Percentiles rank a stretch among this genome's conserved stretches.
These are phyloP conservation scores for Anser cygnoides DNA, from an alignment of 2,113 vertebrate genomes.

Conservation along the genomic window DNA sequence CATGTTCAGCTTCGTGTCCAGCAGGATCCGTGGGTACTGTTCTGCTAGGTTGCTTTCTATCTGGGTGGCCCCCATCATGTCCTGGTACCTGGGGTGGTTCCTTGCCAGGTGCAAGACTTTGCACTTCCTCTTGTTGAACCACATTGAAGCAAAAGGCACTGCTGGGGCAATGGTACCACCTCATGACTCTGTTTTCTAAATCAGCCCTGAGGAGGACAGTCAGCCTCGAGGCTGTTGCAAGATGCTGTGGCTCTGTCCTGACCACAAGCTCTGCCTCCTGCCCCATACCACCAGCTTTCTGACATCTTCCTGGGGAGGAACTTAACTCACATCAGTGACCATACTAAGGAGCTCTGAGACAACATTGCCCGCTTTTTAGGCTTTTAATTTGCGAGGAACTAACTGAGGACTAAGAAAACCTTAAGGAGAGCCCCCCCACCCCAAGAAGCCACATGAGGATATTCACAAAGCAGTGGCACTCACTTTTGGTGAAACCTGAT, in stretches of 20 bases:
- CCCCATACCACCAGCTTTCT: neutral
- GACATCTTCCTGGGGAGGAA: neutral
- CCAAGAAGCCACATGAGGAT: neutral
- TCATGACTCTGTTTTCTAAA: neutral
- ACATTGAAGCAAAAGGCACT: neutral
- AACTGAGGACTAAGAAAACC: neutral
- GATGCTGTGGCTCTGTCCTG: neutral
- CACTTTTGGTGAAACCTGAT: neutral
- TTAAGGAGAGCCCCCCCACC: neutral
- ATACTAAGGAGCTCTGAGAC: rapidly evolving
- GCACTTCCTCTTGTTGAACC: neutral
- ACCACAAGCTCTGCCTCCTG: neutral
- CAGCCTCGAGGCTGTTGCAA: neutral
- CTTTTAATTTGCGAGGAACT: neutral
- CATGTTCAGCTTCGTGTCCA: neutral
- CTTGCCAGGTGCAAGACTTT: neutral
- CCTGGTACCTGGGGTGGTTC: neutral
- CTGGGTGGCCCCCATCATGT: neutral
- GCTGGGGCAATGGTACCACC: neutral
- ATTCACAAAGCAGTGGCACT: neutral
- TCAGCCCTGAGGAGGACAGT: neutral
- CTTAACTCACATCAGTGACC: neutral
- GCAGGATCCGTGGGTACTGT: neutral
- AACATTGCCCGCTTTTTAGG: neutral
- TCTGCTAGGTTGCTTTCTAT: neutral